phyloP scores from a whole-genome alignment of 1,140 invertebrate genomes.

The Neomicropteryx cornuta region DNA sequence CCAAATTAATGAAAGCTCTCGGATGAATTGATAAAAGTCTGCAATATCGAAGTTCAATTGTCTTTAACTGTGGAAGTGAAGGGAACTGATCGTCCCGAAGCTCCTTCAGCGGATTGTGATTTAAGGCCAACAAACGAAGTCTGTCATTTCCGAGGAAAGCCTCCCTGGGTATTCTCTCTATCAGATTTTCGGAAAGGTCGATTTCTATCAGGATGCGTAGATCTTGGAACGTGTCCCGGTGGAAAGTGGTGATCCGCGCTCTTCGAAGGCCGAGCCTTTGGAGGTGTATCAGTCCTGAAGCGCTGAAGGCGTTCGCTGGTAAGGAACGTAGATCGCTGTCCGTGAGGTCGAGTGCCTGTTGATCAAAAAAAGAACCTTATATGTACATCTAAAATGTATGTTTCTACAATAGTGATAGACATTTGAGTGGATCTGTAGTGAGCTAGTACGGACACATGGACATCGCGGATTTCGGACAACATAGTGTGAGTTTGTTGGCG shows the following conservation, averaged over 20 bases:
- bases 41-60: conserved; percentile 59
- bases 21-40: conserved; percentile 50
- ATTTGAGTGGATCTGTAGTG: too few relatives aligned
- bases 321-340: too few relatives aligned
- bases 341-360: too few relatives aligned
- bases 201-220: conserved; percentile 70
- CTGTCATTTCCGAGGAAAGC: conserved; percentile 65
- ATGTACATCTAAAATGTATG: too few relatives aligned
- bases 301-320: conserved; percentile 50
- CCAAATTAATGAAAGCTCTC: conserved; percentile 52
- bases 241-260: conserved; percentile 53
- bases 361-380: too few relatives aligned
- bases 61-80: conserved; percentile 53
- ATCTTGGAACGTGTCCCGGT: conserved; percentile 63
- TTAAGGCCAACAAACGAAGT: conserved; percentile 53
- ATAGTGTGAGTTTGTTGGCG: too few relatives aligned
- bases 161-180: conserved; percentile 50
- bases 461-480: too few relatives aligned
- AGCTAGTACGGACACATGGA: too few relatives aligned
- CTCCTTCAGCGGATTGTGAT: conserved; percentile 54
- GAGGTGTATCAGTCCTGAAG: conserved; percentile 58
- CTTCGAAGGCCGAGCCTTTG: conserved; percentile 61
- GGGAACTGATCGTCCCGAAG: conserved; percentile 58
- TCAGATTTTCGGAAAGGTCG: conserved; percentile 65
- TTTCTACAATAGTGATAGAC: too few relatives aligned